Percentiles rank a stretch among this genome's conserved stretches.
Conservation (phyloP, 2,888 invertebrate species). For the Ectemnius cavifrons region DNA sequence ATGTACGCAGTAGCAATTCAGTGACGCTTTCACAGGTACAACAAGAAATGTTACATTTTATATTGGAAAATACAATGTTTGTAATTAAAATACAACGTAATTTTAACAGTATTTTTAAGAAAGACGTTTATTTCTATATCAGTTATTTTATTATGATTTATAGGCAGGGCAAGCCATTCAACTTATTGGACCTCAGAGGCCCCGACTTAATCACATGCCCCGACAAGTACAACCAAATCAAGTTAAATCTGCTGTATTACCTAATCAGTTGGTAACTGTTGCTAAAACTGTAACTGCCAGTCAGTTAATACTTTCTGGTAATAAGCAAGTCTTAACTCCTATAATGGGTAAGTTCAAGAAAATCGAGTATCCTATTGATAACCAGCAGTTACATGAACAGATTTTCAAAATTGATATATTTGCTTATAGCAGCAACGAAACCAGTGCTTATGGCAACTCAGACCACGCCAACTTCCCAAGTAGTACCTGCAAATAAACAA, state of each 20-base stretch:
- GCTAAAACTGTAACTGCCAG: slow-evolving; percentile 75
- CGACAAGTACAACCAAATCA: slow-evolving; percentile 75
- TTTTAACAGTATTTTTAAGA: too few species aligned
- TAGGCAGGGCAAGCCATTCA: slow-evolving; percentile 75
- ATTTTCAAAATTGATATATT: slow-evolving; percentile 10
- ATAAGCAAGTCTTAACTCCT: slow-evolving; percentile 76
- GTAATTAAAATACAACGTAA: background rate
- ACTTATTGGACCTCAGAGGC: slow-evolving; percentile 76
- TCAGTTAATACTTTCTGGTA: slow-evolving; percentile 75
- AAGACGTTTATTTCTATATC: background rate
- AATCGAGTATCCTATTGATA: too few species aligned
- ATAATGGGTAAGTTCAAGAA: slow-evolving; percentile 71
- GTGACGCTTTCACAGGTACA: slow-evolving; percentile 72
- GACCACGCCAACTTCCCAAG: slow-evolving; percentile 73
- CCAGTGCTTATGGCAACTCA: slow-evolving; percentile 76
- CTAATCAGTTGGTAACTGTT: slow-evolving; percentile 75
- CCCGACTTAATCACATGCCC: slow-evolving; percentile 74
- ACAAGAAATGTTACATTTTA: slow-evolving; percentile 6
- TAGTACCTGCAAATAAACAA: slow-evolving; percentile 75
- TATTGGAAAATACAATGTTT: background rate
- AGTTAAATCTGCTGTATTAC: slow-evolving; percentile 72
- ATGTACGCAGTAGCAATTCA: slow-evolving; percentile 72
- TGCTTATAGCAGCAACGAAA: slow-evolving; percentile 69
- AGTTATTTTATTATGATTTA: slow-evolving; percentile 1
- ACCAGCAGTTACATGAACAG: too few species aligned